phyloP scores from a whole-genome alignment of 2,888 invertebrate genomes.

The Drosophila seclusa region DNA sequence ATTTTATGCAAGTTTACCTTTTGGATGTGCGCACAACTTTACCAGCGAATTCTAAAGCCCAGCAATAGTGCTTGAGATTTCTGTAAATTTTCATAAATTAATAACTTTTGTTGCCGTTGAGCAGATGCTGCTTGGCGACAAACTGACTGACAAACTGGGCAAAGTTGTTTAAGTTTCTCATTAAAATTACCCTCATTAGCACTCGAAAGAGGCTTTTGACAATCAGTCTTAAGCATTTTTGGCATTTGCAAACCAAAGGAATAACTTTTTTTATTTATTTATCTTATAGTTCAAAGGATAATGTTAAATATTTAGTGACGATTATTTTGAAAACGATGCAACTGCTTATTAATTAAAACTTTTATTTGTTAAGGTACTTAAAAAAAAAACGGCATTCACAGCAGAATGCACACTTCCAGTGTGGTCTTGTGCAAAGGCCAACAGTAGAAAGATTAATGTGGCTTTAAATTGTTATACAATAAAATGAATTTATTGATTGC shows the following conservation, averaged over 20 bases:
- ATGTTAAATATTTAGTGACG: background rate
- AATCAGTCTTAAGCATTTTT: conserved; percentile 45
- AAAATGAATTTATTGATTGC: background rate
- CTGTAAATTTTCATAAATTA: conserved; percentile 58
- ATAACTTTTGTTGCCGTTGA: conserved; percentile 67
- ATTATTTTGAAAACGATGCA: conserved; percentile 19
- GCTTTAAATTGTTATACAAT: background rate
- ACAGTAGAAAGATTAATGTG: background rate
- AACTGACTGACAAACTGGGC: conserved; percentile 19
- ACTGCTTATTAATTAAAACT: conserved; percentile 47
- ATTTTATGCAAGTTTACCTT: conserved; percentile 68
- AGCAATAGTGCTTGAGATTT: conserved; percentile 44
- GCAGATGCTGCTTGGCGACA: conserved; percentile 6
- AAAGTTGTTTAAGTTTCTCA: conserved; percentile 64
- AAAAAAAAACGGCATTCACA: background rate
- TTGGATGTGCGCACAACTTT: conserved; percentile 49
- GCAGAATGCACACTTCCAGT: background rate
- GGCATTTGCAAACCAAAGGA: too few relatives aligned
- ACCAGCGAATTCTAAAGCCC: conserved; percentile 41
- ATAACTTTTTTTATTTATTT: conserved; percentile 8
- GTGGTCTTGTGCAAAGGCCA: background rate
- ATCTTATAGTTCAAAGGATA: conserved; percentile 14
- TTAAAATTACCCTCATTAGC: conserved; percentile 67
- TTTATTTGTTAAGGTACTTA: conserved; percentile 13
- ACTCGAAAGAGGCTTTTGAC: conserved; percentile 33